These are phyloP conservation scores for Theocolax elegans DNA, from an alignment of 1,140 invertebrate species.

Conservation along the genomic window DNA sequence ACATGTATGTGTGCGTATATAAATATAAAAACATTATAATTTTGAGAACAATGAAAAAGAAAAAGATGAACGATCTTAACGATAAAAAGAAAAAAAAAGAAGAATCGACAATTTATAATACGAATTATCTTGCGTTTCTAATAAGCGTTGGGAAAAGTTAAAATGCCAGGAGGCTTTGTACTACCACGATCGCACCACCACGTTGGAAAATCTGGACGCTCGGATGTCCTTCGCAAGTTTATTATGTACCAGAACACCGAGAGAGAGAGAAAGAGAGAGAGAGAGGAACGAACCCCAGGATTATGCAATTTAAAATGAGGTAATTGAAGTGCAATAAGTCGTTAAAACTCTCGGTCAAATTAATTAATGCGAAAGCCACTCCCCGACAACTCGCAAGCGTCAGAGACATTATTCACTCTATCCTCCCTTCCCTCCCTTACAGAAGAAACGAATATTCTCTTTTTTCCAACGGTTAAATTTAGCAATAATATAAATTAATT, in stretches of 20 bases:
- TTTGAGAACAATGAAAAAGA: too few relatives aligned
- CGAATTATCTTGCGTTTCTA: too few relatives aligned
- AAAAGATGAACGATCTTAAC: too few relatives aligned
- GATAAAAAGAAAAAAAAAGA: too few relatives aligned
- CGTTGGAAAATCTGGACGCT: too few relatives aligned
- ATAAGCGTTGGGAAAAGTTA: too few relatives aligned
- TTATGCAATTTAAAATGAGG: constrained; percentile 60
- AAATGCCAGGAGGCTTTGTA: constrained; percentile 11
- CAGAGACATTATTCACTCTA: neutral
- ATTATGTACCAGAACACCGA: constrained; percentile 10
- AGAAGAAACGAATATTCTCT: too few relatives aligned
- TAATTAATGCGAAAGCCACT: constrained; percentile 59
- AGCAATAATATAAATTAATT: neutral
- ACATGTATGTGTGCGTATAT: too few relatives aligned
- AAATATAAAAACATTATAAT: too few relatives aligned
- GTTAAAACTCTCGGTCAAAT: constrained; percentile 61
- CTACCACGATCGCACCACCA: neutral
- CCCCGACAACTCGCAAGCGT: neutral
- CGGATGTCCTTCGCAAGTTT: constrained; percentile 33
- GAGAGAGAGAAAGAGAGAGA: too few relatives aligned
- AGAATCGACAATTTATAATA: too few relatives aligned
- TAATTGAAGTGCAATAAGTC: constrained; percentile 64
- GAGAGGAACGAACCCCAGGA: constrained; percentile 32
- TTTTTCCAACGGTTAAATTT: too few relatives aligned
- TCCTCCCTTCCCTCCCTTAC: neutral